A percentile compares a stretch with the other conserved stretches of the same genome.
These are phyloP conservation scores for Cepphus grylle DNA, from an alignment of 2,113 vertebrate species.

Conservation along the genomic window DNA sequence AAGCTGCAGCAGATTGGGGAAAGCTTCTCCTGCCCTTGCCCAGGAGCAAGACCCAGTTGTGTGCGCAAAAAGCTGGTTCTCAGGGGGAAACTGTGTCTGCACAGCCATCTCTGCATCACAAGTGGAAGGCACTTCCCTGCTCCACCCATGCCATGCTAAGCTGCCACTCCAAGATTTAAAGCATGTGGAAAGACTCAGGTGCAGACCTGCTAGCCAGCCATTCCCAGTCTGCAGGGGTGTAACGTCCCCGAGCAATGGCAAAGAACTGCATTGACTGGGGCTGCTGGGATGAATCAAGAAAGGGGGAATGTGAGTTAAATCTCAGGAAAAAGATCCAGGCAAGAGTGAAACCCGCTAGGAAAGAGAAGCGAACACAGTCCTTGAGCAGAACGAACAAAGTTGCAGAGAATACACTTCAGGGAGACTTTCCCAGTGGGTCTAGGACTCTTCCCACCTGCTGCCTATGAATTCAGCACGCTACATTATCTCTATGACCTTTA, in stretches of 20 bases:
- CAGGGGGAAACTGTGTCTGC: not conserved
- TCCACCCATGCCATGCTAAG: not conserved
- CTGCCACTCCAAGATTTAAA: not conserved
- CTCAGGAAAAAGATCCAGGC: not conserved
- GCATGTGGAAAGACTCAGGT: not conserved
- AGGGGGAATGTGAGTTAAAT: not conserved
- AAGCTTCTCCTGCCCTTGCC: not conserved
- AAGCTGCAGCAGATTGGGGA: not conserved
- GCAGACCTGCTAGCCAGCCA: not conserved
- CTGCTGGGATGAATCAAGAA: not conserved
- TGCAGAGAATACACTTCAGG: not conserved
- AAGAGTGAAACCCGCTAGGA: not conserved
- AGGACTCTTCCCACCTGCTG: not conserved
- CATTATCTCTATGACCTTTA: slow-evolving; percentile 40
- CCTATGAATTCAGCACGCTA: not conserved
- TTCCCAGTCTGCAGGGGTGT: not conserved
- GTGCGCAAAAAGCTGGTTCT: not conserved
- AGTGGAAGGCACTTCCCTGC: not conserved
- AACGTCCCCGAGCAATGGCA: not conserved
- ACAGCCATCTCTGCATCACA: not conserved
- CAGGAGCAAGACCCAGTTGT: not conserved
- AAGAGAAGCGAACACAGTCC: not conserved
- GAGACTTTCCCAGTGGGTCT: not conserved
- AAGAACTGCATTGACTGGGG: not conserved
- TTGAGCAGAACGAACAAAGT: not conserved